Evolutionary conservation across 35 echinoderm and acorn worm species (phyloP).

Genomic region (Chiridota heheva): DNA sequence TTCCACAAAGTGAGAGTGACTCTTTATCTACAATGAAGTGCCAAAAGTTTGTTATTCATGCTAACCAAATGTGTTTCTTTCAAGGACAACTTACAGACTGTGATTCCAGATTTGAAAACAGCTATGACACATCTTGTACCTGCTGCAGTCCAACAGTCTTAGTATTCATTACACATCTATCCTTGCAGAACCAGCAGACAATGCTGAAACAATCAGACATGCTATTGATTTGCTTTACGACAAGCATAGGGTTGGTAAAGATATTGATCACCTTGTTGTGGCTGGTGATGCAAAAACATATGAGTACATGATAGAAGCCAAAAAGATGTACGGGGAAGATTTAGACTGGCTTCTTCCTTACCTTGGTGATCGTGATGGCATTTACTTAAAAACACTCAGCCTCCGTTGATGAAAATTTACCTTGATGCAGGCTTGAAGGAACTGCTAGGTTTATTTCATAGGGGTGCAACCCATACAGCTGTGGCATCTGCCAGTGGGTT

Average conservation of each 20-base stretch:
- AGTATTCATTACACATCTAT: constrained; percentile 29
- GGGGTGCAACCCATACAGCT: constrained; percentile 31
- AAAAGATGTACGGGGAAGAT: constrained; percentile 31
- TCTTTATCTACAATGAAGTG: not conserved
- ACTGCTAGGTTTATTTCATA: constrained; percentile 30
- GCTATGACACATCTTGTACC: not conserved
- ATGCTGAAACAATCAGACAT: constrained; percentile 26
- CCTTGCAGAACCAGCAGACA: constrained; percentile 35
- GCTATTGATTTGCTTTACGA: constrained; percentile 34
- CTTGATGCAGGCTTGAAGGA: constrained; percentile 11
- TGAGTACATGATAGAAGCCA: constrained; percentile 29
- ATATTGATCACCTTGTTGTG: constrained; percentile 26
- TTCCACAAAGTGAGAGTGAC: not conserved
- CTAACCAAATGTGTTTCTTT: constrained; percentile 21
- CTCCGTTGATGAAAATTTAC: constrained; percentile 48
- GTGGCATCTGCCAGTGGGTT: constrained; percentile 29
- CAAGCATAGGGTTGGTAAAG: constrained; percentile 22
- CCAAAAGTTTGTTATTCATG: constrained; percentile 23
- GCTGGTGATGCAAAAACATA: constrained; percentile 62
- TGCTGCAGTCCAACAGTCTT: not conserved
- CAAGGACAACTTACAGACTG: not conserved
- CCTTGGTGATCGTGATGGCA: constrained; percentile 66
- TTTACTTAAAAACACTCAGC: constrained; percentile 51
- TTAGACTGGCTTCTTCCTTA: constrained; percentile 50
- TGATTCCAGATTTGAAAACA: constrained; percentile 29